Percentiles rank a stretch among this genome's conserved stretches.
phyloP scores from a whole-genome alignment of 2,797 vertebrate species.

The Pipistrellus pygmaeus region DNA sequence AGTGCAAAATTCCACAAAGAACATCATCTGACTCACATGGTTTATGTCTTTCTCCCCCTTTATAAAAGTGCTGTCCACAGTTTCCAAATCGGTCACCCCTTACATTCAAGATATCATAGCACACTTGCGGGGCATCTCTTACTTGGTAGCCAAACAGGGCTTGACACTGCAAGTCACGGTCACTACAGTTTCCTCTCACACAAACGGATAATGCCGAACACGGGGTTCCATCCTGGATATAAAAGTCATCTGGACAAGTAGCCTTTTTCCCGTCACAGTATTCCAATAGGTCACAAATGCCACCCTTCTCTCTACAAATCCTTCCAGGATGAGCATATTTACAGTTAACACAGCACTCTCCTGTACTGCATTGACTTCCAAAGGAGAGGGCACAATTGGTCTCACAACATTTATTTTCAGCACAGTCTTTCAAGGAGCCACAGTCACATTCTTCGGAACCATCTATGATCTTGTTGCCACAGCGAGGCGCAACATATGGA shows the following conservation, averaged over 20 bases:
- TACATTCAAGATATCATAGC: constrained; percentile 83
- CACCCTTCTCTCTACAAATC: constrained; percentile 19
- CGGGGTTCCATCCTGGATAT: constrained; percentile 74
- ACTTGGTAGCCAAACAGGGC: constrained; percentile 62
- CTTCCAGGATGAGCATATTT: background rate
- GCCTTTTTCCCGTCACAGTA: constrained; percentile 32
- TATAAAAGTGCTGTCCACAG: constrained; percentile 64
- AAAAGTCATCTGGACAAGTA: background rate
- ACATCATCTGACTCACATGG: constrained; percentile 26
- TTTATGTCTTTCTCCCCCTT: too few relatives aligned
- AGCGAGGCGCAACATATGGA: background rate
- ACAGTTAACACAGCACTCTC: fast-evolving
- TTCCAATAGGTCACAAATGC: constrained; percentile 77
- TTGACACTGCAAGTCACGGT: constrained; percentile 69
- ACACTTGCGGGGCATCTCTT: constrained; percentile 41
- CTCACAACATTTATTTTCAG: background rate
- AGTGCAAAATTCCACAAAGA: constrained; percentile 81
- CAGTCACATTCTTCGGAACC: too few relatives aligned
- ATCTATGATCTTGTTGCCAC: too few relatives aligned
- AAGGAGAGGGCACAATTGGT: fast-evolving
- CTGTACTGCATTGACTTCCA: fast-evolving
- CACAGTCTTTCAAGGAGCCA: too few relatives aligned
- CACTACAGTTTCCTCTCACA: constrained; percentile 72
- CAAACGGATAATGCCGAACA: constrained; percentile 63
- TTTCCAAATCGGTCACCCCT: constrained; percentile 85